A percentile compares a stretch with the other conserved stretches of the same genome.
phyloP scores from a whole-genome alignment of 1,140 invertebrate genomes.

The Dufourea novaeangliae region DNA sequence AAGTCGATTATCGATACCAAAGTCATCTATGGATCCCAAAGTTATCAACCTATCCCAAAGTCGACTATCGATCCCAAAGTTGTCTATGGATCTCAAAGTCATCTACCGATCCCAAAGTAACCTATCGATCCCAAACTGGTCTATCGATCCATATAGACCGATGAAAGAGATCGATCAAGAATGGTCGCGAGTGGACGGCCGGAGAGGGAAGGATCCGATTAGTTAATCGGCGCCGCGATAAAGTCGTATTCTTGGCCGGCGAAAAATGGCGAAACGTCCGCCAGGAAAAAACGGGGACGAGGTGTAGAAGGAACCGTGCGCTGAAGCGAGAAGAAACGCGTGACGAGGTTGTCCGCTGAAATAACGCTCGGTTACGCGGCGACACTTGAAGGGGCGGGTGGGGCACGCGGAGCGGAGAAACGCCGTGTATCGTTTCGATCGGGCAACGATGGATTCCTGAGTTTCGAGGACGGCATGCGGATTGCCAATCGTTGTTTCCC shows the following conservation, averaged over 20 bases:
- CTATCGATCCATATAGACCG: too few relatives aligned
- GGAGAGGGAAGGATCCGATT: constrained; percentile 32
- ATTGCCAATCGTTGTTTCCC: constrained; percentile 73
- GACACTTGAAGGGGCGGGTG: too few relatives aligned
- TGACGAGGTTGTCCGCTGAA: constrained; percentile 1
- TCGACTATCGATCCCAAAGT: too few relatives aligned
- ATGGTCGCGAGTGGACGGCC: neutral
- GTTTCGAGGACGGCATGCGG: constrained; percentile 69
- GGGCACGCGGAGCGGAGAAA: neutral
- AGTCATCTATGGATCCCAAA: too few relatives aligned
- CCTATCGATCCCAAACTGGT: too few relatives aligned
- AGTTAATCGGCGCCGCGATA: constrained; percentile 55
- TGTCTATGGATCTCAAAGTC: too few relatives aligned
- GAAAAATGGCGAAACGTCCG: constrained; percentile 65
- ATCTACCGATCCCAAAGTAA: too few relatives aligned
- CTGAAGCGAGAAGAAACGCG: constrained; percentile 7
- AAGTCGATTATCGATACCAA: too few relatives aligned
- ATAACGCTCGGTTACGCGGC: neutral
- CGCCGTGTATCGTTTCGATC: constrained; percentile 40
- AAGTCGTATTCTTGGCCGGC: constrained; percentile 59
- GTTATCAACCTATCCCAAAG: too few relatives aligned
- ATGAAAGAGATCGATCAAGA: too few relatives aligned
- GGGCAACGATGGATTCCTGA: constrained; percentile 67
- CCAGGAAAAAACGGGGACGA: constrained; percentile 63
- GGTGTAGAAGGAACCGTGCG: neutral